Evolutionary conservation across 2,113 vertebrate species (phyloP).

Genomic region (Anoura caudifer): DNA sequence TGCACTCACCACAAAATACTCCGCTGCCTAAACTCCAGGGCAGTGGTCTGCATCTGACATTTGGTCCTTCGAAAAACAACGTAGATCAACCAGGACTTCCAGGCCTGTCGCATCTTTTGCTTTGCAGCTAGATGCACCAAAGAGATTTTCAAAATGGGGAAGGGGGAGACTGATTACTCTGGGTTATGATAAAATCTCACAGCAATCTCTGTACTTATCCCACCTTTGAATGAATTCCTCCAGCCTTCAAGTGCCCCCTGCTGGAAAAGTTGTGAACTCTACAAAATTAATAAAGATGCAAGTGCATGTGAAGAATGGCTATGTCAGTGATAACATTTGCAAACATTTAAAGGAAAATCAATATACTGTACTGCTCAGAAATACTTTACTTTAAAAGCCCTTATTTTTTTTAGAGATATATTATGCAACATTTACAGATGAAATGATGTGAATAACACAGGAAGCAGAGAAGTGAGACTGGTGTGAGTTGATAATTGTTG

Average conservation of each 20-base stretch:
- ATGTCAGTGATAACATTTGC: background rate
- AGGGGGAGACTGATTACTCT: background rate
- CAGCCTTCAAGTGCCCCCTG: slow-evolving; percentile 58
- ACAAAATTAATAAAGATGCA: background rate
- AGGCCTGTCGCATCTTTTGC: slow-evolving; percentile 74
- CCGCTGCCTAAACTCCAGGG: slow-evolving; percentile 79
- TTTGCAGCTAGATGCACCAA: slow-evolving; percentile 71
- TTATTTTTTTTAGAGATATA: background rate
- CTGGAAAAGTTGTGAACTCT: slow-evolving; percentile 55
- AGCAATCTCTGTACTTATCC: fast-evolving
- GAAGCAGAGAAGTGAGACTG: background rate
- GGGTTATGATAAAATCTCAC: background rate
- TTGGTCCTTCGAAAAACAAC: slow-evolving; percentile 83
- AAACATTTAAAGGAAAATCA: background rate
- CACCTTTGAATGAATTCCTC: background rate
- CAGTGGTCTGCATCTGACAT: slow-evolving; percentile 77
- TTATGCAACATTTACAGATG: background rate
- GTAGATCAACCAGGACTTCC: slow-evolving; percentile 87
- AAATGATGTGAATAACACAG: background rate
- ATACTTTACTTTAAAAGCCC: background rate
- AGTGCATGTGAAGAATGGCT: background rate
- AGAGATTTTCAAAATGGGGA: background rate
- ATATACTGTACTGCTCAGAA: background rate
- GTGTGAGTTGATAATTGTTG: background rate
- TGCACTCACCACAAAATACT: slow-evolving; percentile 80